These are phyloP conservation scores for Kryptopterus vitreolus DNA, from an alignment of 2,797 vertebrate genomes.

Conservation along the genomic window DNA sequence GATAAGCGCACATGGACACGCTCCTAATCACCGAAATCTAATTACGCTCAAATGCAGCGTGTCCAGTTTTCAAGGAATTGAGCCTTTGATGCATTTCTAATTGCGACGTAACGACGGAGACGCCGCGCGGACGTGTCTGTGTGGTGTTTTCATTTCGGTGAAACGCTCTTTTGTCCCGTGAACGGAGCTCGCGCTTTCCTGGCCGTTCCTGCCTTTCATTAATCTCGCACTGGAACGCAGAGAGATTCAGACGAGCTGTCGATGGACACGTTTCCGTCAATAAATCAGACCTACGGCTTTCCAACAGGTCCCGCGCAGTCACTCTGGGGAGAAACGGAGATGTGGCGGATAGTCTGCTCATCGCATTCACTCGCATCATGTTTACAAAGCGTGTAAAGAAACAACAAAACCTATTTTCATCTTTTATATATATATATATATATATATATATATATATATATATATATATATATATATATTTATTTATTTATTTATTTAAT, in stretches of 20 bases:
- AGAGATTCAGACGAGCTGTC: slow-evolving; percentile 65
- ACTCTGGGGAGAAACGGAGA: neutral
- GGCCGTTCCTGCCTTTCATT: slow-evolving; percentile 63
- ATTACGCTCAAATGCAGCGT: slow-evolving; percentile 61
- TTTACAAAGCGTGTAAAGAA: neutral
- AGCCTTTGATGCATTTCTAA: slow-evolving; percentile 57
- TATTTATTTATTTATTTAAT: no score
- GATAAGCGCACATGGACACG: slow-evolving; percentile 69
- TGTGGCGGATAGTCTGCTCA: neutral
- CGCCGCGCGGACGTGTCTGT: slow-evolving; percentile 38
- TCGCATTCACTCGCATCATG: neutral
- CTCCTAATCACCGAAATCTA: slow-evolving; percentile 76
- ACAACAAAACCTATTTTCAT: neutral
- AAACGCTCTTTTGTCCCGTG: slow-evolving; percentile 55
- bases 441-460: no score
- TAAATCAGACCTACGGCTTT: slow-evolving; percentile 66
- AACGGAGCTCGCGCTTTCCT: slow-evolving; percentile 54
- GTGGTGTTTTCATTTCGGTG: slow-evolving; percentile 57
- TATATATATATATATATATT: no score
- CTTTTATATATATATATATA: no score
- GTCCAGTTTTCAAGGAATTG: slow-evolving; percentile 22
- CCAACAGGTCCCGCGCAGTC: slow-evolving; percentile 22
- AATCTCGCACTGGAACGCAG: slow-evolving; percentile 66
- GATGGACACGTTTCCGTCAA: slow-evolving; percentile 63
- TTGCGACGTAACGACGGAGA: slow-evolving; percentile 48